phyloP scores from a whole-genome alignment of 1,140 invertebrate species.

The Drosophila truncata region DNA sequence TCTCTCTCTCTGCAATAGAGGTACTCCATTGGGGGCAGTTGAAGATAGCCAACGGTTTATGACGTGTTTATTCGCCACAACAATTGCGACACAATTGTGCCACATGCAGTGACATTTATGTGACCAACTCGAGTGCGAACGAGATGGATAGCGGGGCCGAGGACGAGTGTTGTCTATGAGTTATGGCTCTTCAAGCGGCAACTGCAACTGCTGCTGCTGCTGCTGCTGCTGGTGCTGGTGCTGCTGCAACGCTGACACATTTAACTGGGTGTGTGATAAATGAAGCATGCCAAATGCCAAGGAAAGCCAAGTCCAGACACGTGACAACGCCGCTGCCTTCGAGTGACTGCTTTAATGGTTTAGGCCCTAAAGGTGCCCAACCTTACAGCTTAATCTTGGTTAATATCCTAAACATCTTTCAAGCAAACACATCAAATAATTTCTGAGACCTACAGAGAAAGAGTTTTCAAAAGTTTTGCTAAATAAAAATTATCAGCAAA shows the following conservation, averaged over 20 bases:
- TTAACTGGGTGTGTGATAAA: slow-evolving; percentile 67
- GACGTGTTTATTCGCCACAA: slow-evolving; percentile 61
- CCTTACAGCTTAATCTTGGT: not conserved
- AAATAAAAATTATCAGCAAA: not conserved
- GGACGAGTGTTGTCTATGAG: slow-evolving; percentile 64
- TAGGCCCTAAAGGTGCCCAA: slow-evolving; percentile 1
- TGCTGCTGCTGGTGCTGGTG: slow-evolving; percentile 6
- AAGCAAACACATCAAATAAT: no score
- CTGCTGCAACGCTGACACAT: slow-evolving; percentile 53
- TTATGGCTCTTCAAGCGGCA: slow-evolving; percentile 66
- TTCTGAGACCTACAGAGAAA: not conserved
- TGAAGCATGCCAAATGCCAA: slow-evolving; percentile 50
- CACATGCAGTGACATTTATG: slow-evolving; percentile 78
- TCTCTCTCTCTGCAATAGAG: slow-evolving; percentile 2
- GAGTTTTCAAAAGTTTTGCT: no score
- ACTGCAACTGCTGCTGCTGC: slow-evolving; percentile 29
- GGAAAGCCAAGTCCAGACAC: slow-evolving; percentile 43
- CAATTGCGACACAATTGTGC: slow-evolving; percentile 72
- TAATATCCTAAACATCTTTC: no score
- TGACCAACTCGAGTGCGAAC: slow-evolving; percentile 51
- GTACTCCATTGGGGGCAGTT: slow-evolving; percentile 16
- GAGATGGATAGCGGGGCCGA: slow-evolving; percentile 25
- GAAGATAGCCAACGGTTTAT: slow-evolving; percentile 47
- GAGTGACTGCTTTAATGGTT: slow-evolving; percentile 23
- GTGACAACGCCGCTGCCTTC: slow-evolving; percentile 32